Evolutionary conservation across 2,888 invertebrate genomes (phyloP), one percentile per base, ranked within the genome.

Genomic region (Xestia c-nigrum): DNA sequence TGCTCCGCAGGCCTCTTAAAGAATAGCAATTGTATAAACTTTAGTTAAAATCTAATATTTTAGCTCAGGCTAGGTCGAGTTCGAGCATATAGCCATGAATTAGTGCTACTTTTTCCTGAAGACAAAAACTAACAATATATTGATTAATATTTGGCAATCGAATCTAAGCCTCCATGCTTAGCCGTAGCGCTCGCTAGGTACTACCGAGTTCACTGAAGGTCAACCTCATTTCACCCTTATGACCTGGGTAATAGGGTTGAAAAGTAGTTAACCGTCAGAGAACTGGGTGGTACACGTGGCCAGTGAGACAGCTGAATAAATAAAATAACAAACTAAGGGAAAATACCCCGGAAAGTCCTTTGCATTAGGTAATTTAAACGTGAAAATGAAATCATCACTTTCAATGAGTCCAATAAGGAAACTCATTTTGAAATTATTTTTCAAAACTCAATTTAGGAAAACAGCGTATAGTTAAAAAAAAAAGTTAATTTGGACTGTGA

Each of bases 361-460:
- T 69, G 3, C 12, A 16, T 50, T 47, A 57, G 38, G 31, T 61
- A 61, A n/a, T n/a, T 61, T n/a, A 14, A 57, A 79, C 50, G 14
- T 43, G 5, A 57, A 64, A 76, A 50, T 46, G 12, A 57, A 74
- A 68, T 57, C 9, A 46, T 43, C 50, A n/a, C 43, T 59, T 76
- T 68, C 2, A 76, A 16, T 59, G 21, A 40, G 50, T 9, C 47
- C 24, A 50, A 82, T 76, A 64, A 82, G 83, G 79, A 82, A 68
- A 76, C 47, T 82, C 76, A 14, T 76, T 68, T 64, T 43, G 14
- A 68, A 57, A 68, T 76, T 43, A 43, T 24, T 57, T 50, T 57
- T 21, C n/a, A 6, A 9, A 24, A 31, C 21, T 40, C 38, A 61
- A 63, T 57, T 57, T 19, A 21, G 12, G 9, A 64, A 7, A 47